phyloP scores from a whole-genome alignment of 2,113 vertebrate species.

The Melospiza melodia region DNA sequence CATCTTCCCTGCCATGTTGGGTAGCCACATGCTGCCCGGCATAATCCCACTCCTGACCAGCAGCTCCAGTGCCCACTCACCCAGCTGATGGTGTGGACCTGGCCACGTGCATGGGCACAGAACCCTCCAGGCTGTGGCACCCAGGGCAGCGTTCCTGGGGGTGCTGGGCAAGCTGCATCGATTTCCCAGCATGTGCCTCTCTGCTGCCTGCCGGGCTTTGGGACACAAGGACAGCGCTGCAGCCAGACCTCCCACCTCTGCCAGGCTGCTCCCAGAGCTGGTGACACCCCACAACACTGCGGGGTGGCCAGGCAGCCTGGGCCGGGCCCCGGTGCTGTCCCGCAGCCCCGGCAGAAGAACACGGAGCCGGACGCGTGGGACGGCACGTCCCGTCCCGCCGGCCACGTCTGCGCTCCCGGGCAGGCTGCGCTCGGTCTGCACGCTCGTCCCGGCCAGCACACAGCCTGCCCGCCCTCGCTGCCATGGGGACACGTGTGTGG shows the following conservation, averaged over 20 bases:
- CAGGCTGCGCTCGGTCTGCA: neutral
- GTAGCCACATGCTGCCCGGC: neutral
- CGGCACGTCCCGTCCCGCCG: neutral
- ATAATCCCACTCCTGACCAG: neutral
- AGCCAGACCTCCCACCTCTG: neutral
- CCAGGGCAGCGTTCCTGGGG: neutral
- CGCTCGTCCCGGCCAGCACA: neutral
- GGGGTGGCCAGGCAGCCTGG: neutral
- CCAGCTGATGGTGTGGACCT: neutral
- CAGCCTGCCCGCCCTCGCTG: neutral
- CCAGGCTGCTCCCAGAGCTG: neutral
- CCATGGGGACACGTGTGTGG: neutral
- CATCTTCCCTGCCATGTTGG: rapidly evolving
- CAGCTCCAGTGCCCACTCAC: rapidly evolving
- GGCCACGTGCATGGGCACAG: rapidly evolving
- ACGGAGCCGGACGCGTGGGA: neutral
- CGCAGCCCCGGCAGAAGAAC: neutral
- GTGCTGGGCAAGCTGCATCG: neutral
- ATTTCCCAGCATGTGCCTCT: neutral
- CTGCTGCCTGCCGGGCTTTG: neutral
- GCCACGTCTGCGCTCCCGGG: neutral
- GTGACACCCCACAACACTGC: neutral
- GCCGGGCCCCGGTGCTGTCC: neutral
- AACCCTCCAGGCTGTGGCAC: rapidly evolving
- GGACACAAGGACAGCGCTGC: neutral